Conservation (phyloP, 2,113 vertebrate genomes). For the Nannospalax galili region DNA sequence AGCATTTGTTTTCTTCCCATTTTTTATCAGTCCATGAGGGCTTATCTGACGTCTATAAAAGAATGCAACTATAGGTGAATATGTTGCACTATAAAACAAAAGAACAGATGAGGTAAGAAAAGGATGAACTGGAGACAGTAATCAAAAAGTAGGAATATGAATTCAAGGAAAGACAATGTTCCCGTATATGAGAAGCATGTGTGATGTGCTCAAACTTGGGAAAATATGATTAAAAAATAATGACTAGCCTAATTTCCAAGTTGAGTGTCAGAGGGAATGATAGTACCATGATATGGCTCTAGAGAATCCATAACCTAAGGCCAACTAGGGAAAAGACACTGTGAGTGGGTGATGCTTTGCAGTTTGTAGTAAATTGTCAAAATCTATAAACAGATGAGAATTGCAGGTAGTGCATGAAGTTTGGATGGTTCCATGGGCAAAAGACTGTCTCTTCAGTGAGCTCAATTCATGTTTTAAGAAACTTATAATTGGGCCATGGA, state of each 20-base stretch:
- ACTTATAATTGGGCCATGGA: background rate
- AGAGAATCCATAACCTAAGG: background rate
- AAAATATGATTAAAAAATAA: background rate
- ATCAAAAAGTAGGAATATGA: background rate
- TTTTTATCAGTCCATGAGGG: background rate
- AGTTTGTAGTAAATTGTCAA: background rate
- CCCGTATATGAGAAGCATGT: background rate
- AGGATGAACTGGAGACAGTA: background rate
- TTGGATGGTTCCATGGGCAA: background rate
- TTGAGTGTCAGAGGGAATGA: background rate
- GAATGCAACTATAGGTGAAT: background rate
- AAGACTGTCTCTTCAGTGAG: background rate
- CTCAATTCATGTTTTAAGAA: conserved; percentile 1
- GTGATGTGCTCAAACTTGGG: background rate
- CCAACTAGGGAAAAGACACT: background rate
- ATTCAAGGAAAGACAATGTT: background rate
- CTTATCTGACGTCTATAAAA: background rate
- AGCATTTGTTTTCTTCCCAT: too few species aligned
- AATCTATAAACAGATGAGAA: background rate
- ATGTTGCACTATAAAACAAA: background rate
- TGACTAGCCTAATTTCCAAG: background rate
- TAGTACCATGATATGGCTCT: background rate
- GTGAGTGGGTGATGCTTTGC: background rate
- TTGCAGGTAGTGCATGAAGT: background rate
- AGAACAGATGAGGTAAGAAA: fast-evolving